A percentile compares a stretch with the other conserved stretches of the same genome.
Evolutionary conservation across 2,797 vertebrate species (phyloP).

Genomic region (Graptemys geographica): DNA sequence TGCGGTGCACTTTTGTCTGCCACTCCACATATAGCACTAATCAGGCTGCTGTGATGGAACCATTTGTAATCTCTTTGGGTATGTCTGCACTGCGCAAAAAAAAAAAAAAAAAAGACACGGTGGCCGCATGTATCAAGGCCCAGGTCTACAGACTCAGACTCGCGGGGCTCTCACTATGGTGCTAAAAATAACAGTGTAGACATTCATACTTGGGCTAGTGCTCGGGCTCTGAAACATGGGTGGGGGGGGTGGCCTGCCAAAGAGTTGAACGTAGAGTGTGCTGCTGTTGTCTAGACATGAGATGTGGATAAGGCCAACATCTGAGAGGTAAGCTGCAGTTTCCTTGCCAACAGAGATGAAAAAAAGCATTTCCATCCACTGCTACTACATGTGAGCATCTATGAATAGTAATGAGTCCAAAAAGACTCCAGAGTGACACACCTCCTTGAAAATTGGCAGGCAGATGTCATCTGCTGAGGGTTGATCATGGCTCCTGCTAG

Average conservation of each 20-base stretch:
- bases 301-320: background rate
- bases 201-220: background rate
- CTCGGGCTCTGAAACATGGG: background rate
- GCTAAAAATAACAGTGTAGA: background rate
- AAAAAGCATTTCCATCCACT: background rate
- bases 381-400: background rate
- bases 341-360: background rate
- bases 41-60: background rate
- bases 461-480: background rate
- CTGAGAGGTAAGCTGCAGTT: background rate
- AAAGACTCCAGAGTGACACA: background rate
- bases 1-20: background rate
- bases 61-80: background rate
- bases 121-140: background rate
- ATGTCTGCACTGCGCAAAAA: background rate
- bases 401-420: slow-evolving; percentile 14
- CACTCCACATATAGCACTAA: background rate
- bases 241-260: background rate
- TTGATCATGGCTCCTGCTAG: background rate
- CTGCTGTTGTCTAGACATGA: background rate
- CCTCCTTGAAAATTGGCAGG: background rate
- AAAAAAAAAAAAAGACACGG: background rate
- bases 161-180: background rate
- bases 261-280: no score
- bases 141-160: background rate